These are phyloP conservation scores for Nannospalax galili DNA, from an alignment of 2,113 vertebrate species.

Conservation along the genomic window DNA sequence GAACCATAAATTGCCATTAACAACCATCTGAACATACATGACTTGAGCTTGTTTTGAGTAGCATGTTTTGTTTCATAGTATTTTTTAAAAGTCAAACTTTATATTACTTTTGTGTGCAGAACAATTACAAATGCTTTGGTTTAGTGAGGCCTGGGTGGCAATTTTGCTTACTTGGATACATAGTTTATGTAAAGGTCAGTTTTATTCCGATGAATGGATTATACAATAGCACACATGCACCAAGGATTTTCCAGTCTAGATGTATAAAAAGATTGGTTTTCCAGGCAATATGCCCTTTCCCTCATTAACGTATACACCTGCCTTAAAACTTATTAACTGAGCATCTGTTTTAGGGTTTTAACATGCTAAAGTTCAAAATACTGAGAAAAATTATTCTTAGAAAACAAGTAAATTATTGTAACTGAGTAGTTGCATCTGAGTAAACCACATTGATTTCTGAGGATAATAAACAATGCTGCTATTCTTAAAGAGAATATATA, in stretches of 20 bases:
- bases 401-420: slow-evolving; percentile 63
- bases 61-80: slow-evolving; percentile 56
- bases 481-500: background rate
- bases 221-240: slow-evolving; percentile 39
- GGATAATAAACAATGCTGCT: slow-evolving; percentile 16
- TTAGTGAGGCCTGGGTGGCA: slow-evolving; percentile 49
- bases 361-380: background rate
- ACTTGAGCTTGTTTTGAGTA: slow-evolving; percentile 7
- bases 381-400: slow-evolving; percentile 68
- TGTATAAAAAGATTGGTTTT: slow-evolving; percentile 65
- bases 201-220: slow-evolving; percentile 26
- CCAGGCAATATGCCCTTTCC: slow-evolving; percentile 50
- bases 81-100: slow-evolving; percentile 49
- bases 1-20: slow-evolving; percentile 18
- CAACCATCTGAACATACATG: slow-evolving; percentile 30
- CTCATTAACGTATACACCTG: slow-evolving; percentile 75
- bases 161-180: slow-evolving; percentile 51
- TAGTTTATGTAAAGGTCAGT: background rate
- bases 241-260: slow-evolving; percentile 58
- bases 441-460: slow-evolving; percentile 23
- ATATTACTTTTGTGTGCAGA: slow-evolving; percentile 9
- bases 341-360: slow-evolving; percentile 60
- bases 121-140: slow-evolving; percentile 60
- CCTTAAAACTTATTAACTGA: slow-evolving; percentile 72
- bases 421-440: slow-evolving; percentile 54